Conservation (phyloP, 2,888 invertebrate species). For the Eubasilissa splendida region DNA sequence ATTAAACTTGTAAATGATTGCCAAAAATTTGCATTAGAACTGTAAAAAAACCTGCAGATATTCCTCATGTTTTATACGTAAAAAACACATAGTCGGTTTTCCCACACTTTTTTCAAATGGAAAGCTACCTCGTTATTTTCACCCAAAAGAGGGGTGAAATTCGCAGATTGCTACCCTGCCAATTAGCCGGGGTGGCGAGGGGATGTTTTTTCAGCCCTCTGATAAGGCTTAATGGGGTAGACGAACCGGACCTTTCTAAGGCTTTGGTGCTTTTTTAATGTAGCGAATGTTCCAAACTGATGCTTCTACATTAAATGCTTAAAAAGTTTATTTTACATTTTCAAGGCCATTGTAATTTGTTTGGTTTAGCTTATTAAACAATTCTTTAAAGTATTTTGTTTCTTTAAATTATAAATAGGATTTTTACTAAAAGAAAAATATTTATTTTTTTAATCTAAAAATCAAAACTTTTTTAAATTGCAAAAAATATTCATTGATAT, state of each 20-base stretch:
- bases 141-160: not conserved
- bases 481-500: too few relatives aligned
- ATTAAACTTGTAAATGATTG: too few relatives aligned
- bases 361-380: not conserved
- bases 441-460: too few relatives aligned
- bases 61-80: too few relatives aligned
- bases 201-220: conserved; percentile 17
- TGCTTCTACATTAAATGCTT: not conserved
- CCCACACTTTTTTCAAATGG: not conserved
- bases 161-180: conserved; percentile 28
- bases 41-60: too few relatives aligned
- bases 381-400: not conserved
- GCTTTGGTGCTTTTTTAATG: conserved; percentile 20
- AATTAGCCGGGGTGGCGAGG: conserved; percentile 17
- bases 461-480: too few relatives aligned
- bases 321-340: not conserved
- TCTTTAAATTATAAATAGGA: not conserved
- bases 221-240: conserved; percentile 33
- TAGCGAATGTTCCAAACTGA: conserved; percentile 5
- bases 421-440: too few relatives aligned
- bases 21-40: too few relatives aligned
- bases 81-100: too few relatives aligned
- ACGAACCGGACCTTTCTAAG: conserved; percentile 25
- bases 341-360: not conserved
- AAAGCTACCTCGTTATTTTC: conserved; percentile 25